Percentiles rank a stretch among this genome's conserved stretches.
phyloP scores from a whole-genome alignment of 2,113 vertebrate species.

The Axis porcinus region DNA sequence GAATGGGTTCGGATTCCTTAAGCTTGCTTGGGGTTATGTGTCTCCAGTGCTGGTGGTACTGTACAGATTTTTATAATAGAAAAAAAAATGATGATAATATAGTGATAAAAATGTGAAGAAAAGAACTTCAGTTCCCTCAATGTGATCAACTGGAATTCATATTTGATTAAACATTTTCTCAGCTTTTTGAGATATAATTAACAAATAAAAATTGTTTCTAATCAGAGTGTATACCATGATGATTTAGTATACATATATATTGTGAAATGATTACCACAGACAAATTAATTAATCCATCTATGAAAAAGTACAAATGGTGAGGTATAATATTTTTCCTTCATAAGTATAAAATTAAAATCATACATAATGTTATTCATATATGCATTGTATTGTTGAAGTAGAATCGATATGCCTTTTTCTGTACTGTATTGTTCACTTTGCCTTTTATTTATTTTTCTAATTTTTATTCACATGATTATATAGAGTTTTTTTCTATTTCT shows the following conservation, averaged over 20 bases:
- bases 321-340: not conserved
- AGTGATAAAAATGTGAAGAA: not conserved
- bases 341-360: not conserved
- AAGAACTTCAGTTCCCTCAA: not conserved
- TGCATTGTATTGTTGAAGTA: not conserved
- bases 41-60: not conserved
- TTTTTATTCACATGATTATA: not conserved
- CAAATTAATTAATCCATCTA: not conserved
- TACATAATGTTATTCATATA: not conserved
- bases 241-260: not conserved
- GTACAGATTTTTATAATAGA: not conserved
- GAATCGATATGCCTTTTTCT: not conserved
- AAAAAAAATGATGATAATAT: not conserved
- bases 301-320: not conserved
- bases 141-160: not conserved
- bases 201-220: not conserved
- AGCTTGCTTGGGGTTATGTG: not conserved
- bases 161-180: not conserved
- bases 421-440: not conserved
- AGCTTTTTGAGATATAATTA: not conserved
- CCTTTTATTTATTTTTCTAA: not conserved
- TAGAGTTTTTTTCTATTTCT: not conserved
- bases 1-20: not conserved
- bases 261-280: not conserved
- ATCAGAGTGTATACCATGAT: not conserved